Conservation (phyloP, 1,140 invertebrate genomes). For the Hycleus phaleratus region DNA sequence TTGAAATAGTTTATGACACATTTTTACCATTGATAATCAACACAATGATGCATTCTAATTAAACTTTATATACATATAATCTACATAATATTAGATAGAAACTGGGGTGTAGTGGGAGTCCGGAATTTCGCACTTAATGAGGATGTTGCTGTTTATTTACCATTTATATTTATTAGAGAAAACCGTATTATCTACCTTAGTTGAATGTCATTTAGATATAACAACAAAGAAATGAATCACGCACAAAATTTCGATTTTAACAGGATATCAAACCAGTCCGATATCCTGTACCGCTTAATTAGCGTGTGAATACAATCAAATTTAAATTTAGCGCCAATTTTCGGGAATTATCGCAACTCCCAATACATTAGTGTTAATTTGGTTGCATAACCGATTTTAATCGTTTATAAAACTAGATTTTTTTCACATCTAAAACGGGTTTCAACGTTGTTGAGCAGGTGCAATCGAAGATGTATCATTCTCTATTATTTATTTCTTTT, state of each 20-base stretch:
- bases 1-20: not conserved
- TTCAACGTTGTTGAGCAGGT: conserved; percentile 10
- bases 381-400: too few species aligned
- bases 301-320: too few species aligned
- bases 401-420: not conserved
- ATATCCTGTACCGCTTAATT: not conserved
- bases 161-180: conserved; percentile 1
- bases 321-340: too few species aligned
- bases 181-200: too few species aligned
- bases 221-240: too few species aligned
- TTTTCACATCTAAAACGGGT: conserved; percentile 5
- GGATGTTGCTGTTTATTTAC: conserved; percentile 18
- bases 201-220: too few species aligned
- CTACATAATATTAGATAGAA: too few species aligned
- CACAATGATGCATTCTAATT: conserved; percentile 8
- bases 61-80: not conserved
- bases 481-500: conserved; percentile 10
- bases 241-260: too few species aligned
- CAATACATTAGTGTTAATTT: too few species aligned
- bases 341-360: too few species aligned
- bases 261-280: conserved; percentile 10
- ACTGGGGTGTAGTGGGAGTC: not conserved
- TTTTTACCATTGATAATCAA: not conserved
- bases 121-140: conserved; percentile 14
- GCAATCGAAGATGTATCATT: conserved; percentile 12